Evolutionary conservation across 2,113 vertebrate genomes (phyloP).

Genomic region (Gnathonemus longibarbis): DNA sequence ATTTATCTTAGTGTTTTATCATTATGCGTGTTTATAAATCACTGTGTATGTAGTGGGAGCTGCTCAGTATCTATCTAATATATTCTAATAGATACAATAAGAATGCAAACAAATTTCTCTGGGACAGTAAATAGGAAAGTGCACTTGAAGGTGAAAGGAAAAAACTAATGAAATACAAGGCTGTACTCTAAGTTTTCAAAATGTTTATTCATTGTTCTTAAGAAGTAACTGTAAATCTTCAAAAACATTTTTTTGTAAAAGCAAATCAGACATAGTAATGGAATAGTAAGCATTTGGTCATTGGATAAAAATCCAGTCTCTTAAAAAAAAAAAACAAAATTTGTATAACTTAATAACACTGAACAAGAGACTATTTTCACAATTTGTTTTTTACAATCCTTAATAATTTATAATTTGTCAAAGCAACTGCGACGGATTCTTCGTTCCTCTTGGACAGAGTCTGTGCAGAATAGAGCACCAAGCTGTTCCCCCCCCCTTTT

Average conservation of each 20-base stretch:
- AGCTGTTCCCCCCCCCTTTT: neutral
- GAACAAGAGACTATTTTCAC: conserved; percentile 51
- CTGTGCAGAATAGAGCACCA: conserved; percentile 46
- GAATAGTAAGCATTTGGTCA: conserved; percentile 68
- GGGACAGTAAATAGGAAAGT: neutral
- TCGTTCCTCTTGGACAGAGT: conserved; percentile 38
- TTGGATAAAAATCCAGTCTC: conserved; percentile 73
- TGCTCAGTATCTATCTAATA: neutral
- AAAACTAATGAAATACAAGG: neutral
- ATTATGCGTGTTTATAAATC: neutral
- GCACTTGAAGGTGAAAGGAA: neutral
- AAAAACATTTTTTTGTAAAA: conserved; percentile 52
- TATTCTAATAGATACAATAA: neutral
- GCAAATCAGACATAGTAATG: conserved; percentile 58
- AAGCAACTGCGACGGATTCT: conserved; percentile 42
- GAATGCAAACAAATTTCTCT: neutral
- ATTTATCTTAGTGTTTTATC: neutral
- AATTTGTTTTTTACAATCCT: conserved; percentile 51
- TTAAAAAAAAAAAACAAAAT: conserved; percentile 49
- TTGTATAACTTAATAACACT: conserved; percentile 68
- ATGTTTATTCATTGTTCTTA: conserved; percentile 65
- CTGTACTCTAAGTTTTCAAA: conserved; percentile 17
- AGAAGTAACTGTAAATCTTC: conserved; percentile 57
- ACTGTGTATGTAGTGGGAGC: neutral
- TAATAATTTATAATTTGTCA: conserved; percentile 65